Evolutionary conservation across 2,113 vertebrate species (phyloP).

Genomic region (Lipophrys pholis): DNA sequence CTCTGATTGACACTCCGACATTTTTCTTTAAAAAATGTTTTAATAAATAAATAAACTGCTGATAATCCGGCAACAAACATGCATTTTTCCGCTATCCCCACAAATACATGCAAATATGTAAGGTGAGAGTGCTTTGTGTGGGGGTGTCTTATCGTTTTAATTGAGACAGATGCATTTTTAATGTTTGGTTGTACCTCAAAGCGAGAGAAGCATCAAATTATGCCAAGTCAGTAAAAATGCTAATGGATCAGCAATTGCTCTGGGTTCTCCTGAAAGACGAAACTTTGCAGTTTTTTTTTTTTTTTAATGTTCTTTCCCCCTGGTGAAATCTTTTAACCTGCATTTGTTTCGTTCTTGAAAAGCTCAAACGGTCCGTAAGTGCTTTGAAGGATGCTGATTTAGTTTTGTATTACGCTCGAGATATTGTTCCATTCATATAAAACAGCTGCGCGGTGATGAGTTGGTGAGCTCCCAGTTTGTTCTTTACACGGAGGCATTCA

Average conservation of each 20-base stretch:
- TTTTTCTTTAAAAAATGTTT: not conserved
- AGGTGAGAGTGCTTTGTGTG: slow-evolving; percentile 29
- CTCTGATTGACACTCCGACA: not conserved
- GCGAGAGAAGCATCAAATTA: slow-evolving; percentile 73
- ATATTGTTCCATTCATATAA: not conserved
- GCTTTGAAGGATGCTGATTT: not conserved
- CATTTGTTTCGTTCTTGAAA: slow-evolving; percentile 37
- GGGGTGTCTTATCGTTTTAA: slow-evolving; percentile 62
- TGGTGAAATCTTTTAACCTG: slow-evolving; percentile 43
- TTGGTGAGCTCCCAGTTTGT: not conserved
- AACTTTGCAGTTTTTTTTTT: slow-evolving; percentile 47
- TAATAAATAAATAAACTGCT: not conserved
- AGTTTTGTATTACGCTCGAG: not conserved
- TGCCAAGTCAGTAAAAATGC: slow-evolving; percentile 75
- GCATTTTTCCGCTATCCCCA: not conserved
- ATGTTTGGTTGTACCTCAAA: slow-evolving; percentile 62
- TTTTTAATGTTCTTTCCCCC: slow-evolving; percentile 47
- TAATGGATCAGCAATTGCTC: slow-evolving; percentile 49
- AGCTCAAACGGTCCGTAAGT: slow-evolving; percentile 13
- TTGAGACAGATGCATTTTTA: slow-evolving; percentile 83
- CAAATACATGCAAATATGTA: slow-evolving; percentile 17
- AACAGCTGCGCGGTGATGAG: not conserved
- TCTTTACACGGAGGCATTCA: slow-evolving; percentile 5
- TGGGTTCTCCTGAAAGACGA: slow-evolving; percentile 44
- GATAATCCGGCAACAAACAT: not conserved